A percentile compares a stretch with the other conserved stretches of the same genome.
phyloP scores from a whole-genome alignment of 2,113 vertebrate genomes.

The Myotis lucifugus region DNA sequence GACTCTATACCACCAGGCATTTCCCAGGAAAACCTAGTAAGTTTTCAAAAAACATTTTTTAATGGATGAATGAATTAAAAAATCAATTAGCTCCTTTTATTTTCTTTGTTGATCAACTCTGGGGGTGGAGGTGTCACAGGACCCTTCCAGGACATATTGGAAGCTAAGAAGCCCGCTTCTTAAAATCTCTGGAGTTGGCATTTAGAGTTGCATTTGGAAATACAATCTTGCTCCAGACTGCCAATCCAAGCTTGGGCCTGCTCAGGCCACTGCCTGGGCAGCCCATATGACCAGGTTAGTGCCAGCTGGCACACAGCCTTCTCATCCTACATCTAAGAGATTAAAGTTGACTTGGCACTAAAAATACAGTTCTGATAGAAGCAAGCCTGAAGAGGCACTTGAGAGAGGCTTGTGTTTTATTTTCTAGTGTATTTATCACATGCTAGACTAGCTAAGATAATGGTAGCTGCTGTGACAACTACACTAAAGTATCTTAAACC shows the following conservation, averaged over 20 bases:
- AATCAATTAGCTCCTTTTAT: slow-evolving; percentile 3
- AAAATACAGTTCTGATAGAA: neutral
- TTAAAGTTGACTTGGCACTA: neutral
- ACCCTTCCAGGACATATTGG: neutral
- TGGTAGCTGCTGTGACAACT: neutral
- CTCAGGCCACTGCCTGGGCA: neutral
- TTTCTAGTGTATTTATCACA: neutral
- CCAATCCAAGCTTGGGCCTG: neutral
- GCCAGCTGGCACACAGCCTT: neutral
- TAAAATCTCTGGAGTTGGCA: neutral
- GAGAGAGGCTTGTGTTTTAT: slow-evolving; percentile 13
- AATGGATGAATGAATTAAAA: slow-evolving; percentile 3
- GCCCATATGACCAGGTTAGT: neutral
- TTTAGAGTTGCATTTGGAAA: neutral
- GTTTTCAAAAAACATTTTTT: neutral
- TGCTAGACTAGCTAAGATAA: neutral
- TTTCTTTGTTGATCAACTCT: slow-evolving; percentile 21
- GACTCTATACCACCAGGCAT: neutral
- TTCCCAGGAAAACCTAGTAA: neutral
- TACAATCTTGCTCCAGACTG: neutral
- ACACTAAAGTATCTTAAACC: neutral
- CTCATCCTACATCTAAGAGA: neutral
- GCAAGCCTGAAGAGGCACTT: neutral
- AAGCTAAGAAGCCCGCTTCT: neutral
- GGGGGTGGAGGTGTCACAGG: neutral